Percentiles rank a stretch among this genome's conserved stretches.
Conservation (phyloP, 2,888 invertebrate species). For the Phortica magna region DNA sequence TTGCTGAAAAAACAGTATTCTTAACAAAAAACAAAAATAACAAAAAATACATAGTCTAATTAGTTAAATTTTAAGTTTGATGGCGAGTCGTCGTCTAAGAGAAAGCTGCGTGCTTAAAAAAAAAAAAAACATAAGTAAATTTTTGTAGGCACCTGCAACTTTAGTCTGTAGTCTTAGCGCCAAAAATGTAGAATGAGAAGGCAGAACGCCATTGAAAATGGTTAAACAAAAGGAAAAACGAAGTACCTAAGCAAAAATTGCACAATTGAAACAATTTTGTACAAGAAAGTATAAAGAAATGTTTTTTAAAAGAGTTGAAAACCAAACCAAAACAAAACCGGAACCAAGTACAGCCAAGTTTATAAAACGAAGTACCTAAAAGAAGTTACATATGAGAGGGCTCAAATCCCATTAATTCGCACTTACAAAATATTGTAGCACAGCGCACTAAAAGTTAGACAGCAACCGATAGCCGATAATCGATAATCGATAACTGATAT, state of each 20-base stretch:
- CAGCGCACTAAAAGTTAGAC: background rate
- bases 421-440: background rate
- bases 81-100: constrained; percentile 67
- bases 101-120: constrained; percentile 1
- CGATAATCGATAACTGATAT: background rate
- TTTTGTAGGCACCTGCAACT: constrained; percentile 19
- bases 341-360: constrained; percentile 27
- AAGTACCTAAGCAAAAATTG: constrained; percentile 19
- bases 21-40: constrained; percentile 38
- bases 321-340: constrained; percentile 17
- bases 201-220: background rate
- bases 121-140: constrained; percentile 23
- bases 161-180: constrained; percentile 2
- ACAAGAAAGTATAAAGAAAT: background rate
- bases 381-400: background rate
- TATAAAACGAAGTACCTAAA: constrained; percentile 19
- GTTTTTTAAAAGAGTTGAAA: background rate
- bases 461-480: background rate
- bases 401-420: background rate
- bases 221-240: constrained; percentile 5
- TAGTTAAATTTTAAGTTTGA: constrained; percentile 11
- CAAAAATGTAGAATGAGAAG: background rate
- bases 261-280: constrained; percentile 11
- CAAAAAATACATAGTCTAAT: constrained; percentile 1
- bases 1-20: constrained; percentile 72